Evolutionary conservation across 1,140 invertebrate species (phyloP), one percentile per base, ranked within the genome.

Genomic region (Ganaspis sp.): DNA sequence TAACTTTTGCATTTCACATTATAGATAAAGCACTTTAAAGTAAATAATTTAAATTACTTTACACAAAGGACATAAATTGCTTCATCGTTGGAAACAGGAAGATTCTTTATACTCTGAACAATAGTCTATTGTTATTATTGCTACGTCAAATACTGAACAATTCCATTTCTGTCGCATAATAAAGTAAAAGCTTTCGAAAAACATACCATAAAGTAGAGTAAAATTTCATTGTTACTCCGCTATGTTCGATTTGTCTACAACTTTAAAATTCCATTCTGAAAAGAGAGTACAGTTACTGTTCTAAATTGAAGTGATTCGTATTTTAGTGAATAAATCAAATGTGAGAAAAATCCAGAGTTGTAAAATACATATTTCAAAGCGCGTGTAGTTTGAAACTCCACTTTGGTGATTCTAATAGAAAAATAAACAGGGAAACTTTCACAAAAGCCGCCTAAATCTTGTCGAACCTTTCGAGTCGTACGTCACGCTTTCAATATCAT

Each of bases 401-500:
- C 70, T 82, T 69, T 38, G 29, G 76, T 69, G 78, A 82, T 83
- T 81, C 81, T 88, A 86, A 88, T 87, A 85, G 84, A 86, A 88
- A 86, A 87, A 88, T 87, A 86, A 88, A 85, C 81, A 85, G 77
- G 73, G 37, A 81, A 84, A 86, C 76, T 85, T 88, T 85, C 70
- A 75, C 74, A 80, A 77, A 80, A 73, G 73, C 73, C 72, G 75
- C 82, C 81, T 83, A 86, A 84, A 85, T 87, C 81, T 83, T 75
- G 76, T 70, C 54, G 78, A 70, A 78, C 69, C 64, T 70, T 69
- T 40, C 69, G 15, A 54, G 73, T 49, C 72, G 70, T 73, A 53
- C 54, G 73, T 79, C 74, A 26, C 17, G 54, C 64, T 69, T 72
- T 74, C 73, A 64, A 64, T 72, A 76, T 73, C 75, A 79, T 76